Base-by-base conservation (phyloP, 2,113 vertebrate genomes). In the Calyptommatus sinebrachiatus region DNA sequence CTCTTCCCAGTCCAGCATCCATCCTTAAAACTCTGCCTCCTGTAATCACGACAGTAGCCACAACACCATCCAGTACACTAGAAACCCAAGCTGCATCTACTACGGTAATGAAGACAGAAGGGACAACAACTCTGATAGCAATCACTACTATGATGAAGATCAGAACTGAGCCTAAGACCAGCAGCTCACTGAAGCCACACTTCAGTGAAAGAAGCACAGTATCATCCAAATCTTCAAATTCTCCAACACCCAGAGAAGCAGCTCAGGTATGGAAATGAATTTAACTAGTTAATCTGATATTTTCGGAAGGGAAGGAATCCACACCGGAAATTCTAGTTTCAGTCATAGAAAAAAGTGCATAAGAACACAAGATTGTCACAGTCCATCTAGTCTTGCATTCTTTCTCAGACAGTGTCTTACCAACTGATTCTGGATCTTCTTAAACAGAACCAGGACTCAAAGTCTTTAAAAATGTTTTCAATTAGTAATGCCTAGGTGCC, bases 251-350 rank as follows among this genome's bases (percentile, higher is more conserved):
- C 48, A 93, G 92, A 0, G 92, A 94, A 71, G 66, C 91, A 71
- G 90, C 89, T 82, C 95, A 95, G 95, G 95, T 95, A 88, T 88
- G 88, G 84, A 80, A 61, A 63, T 31, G 1, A 8, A 26, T 5
- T 7, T 41, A 57, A 57, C 14, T 18, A 16, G 53, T 57, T 57
- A 16, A 57, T 57, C 18, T 57, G 53, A 1, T 18, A 57, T 14
- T 4, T 5, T 57, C 53, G 18, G 53, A 18, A 57, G 53, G 53
- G 53, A 16, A 57, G 53, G 53, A 14, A 57, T 12, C 53, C 53
- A 57, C 48, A 57, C 18, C 35, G 35, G 35, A 41, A 41, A 5
- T 41, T 41, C 35, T 41, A 4, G 35, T 4, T 41, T 41, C 35
- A 4, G 35, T 41, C 5, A 41, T 41, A 41, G 5, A 41, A 41